These are phyloP conservation scores for Leptinotarsa haldemani DNA, from an alignment of 2,888 invertebrate genomes.

Conservation along the genomic window DNA sequence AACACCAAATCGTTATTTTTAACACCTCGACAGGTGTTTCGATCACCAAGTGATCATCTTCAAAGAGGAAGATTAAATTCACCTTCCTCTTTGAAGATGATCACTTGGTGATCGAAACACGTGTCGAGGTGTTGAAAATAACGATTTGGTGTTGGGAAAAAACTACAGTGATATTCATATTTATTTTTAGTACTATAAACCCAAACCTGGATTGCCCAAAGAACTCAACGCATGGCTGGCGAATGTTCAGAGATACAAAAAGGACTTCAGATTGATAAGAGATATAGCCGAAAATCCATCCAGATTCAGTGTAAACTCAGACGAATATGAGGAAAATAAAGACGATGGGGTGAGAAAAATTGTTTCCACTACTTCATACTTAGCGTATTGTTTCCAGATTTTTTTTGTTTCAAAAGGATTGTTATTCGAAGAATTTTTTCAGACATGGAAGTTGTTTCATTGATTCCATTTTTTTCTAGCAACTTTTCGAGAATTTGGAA, in stretches of 20 bases:
- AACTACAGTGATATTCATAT: too few species aligned
- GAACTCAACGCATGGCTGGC: slow-evolving; percentile 60
- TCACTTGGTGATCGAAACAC: too few species aligned
- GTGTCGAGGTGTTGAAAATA: too few species aligned
- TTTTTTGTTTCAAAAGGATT: too few species aligned
- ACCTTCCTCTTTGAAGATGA: too few species aligned
- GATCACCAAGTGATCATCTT: too few species aligned
- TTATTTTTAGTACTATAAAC: slow-evolving; percentile 56
- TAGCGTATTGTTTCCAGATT: background rate
- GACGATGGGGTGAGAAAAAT: slow-evolving; percentile 22
- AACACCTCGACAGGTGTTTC: too few species aligned
- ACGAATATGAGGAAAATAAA: slow-evolving; percentile 27
- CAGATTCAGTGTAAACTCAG: slow-evolving; percentile 35
- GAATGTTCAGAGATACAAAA: slow-evolving; percentile 57
- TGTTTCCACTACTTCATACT: background rate
- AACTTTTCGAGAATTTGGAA: slow-evolving; percentile 18
- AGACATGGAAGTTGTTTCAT: background rate
- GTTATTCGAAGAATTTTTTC: background rate
- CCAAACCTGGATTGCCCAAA: slow-evolving; percentile 58
- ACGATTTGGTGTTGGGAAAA: too few species aligned
- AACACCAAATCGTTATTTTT: too few species aligned
- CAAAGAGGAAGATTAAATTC: too few species aligned
- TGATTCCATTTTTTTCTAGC: slow-evolving; percentile 20
- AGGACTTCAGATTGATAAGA: slow-evolving; percentile 60
- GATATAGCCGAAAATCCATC: slow-evolving; percentile 48